These are phyloP conservation scores for Cyrtodaria siliqua DNA, from an alignment of 2,888 invertebrate species.

Conservation along the genomic window DNA sequence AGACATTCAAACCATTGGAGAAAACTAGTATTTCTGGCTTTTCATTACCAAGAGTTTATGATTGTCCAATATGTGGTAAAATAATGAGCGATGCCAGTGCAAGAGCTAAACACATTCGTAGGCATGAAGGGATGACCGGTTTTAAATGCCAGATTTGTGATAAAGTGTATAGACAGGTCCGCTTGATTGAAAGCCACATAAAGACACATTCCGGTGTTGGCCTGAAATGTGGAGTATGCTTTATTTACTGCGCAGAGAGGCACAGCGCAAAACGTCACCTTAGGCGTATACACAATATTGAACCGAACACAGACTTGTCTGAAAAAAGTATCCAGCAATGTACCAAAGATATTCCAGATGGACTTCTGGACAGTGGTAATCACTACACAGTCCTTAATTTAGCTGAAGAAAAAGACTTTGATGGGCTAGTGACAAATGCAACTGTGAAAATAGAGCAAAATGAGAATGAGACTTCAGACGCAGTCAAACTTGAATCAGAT, in stretches of 20 bases:
- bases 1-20: too few species aligned
- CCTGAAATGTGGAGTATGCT: slow-evolving; percentile 57
- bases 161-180: slow-evolving; percentile 48
- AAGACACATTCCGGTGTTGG: slow-evolving; percentile 58
- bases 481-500: too few species aligned
- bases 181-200: slow-evolving; percentile 57
- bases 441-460: neutral
- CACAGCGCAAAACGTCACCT: slow-evolving; percentile 59
- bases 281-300: slow-evolving; percentile 53
- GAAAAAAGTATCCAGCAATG: slow-evolving; percentile 45
- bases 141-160: slow-evolving; percentile 55
- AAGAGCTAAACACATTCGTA: slow-evolving; percentile 57
- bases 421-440: slow-evolving; percentile 1
- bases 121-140: slow-evolving; percentile 55
- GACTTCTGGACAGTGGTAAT: slow-evolving; percentile 1
- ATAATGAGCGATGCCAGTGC: slow-evolving; percentile 62
- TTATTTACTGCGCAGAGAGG: slow-evolving; percentile 59
- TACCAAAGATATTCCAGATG: slow-evolving; percentile 38
- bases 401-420: slow-evolving; percentile 5
- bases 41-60: slow-evolving; percentile 39
- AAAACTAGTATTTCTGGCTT: neutral
- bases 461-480: too few species aligned
- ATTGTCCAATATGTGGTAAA: slow-evolving; percentile 60
- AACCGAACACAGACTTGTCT: slow-evolving; percentile 42
- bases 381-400: slow-evolving; percentile 18